Base-by-base conservation (phyloP, 2,888 invertebrate genomes). In the Parascotia fuliginaria region DNA sequence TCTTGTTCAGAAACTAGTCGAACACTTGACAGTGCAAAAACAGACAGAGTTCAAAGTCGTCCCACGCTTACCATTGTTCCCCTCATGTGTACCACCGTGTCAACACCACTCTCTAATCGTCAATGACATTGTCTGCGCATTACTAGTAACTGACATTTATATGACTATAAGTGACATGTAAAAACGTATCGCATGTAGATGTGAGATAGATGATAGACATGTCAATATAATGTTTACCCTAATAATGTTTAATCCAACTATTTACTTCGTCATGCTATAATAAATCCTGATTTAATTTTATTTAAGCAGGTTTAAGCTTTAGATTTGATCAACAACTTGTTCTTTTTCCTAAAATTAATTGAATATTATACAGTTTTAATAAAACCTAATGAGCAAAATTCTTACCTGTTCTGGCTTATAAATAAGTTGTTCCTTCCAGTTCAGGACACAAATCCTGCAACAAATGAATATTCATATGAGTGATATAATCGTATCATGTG, bases 11-110 rank as follows among this genome's bases (percentile, higher is more conserved):
- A 61, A 47, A 60, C 69, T 72, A 74, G 68, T 73, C 70, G 63
- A 73, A 69, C 74, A 71, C 71, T 75, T 65, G 70, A 65, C 61
- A 64, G 66, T 59, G 72, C 79, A 81, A 85, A 85, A 84, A 83
- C 65, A 68, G 69, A 65, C 60, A 68, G 76, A 87, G 88, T 87
- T 89, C 88, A 85, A 69, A 60, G 57, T 56, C 73, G 76, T 85
- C 86, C 60, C 87, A 84, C 84, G 86, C 65, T 70, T 67, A 49
- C 55, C 59, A 81, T 80, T 79, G 76, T 79, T 75, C 65, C 50
- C 63, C 55, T 52, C 70, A 65, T 70, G 65, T 75, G 39, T 74
- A 71, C 67, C 58, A 70, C 59, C 60, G 54, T 74, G 77, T 58
- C 73, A 69, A 50, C 53, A 55, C 43, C 14, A 46, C 63, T 60